These are phyloP conservation scores for Rafetus swinhoei DNA, from an alignment of 2,113 vertebrate species.

Conservation along the genomic window DNA sequence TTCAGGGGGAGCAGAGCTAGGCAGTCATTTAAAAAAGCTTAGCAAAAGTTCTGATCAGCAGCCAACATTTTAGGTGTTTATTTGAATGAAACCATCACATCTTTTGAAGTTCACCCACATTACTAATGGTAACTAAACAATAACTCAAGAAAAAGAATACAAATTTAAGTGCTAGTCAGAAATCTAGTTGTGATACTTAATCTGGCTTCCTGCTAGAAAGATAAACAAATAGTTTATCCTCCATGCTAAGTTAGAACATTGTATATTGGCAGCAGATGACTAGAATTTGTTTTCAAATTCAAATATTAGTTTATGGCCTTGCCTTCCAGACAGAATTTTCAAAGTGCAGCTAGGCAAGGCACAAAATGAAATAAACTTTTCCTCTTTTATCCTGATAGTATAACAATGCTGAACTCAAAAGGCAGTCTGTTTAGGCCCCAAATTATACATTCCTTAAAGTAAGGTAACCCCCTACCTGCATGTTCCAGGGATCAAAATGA, in stretches of 20 bases:
- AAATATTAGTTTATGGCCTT: background rate
- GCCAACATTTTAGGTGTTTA: background rate
- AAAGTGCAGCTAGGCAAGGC: background rate
- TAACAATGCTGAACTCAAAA: background rate
- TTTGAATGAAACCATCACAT: background rate
- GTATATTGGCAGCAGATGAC: background rate
- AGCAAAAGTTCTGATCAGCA: background rate
- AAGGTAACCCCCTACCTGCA: background rate
- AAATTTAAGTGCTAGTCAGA: background rate
- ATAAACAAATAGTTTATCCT: background rate
- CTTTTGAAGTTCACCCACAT: background rate
- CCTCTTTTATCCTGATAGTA: background rate
- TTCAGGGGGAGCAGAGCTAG: background rate
- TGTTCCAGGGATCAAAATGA: conserved; percentile 7
- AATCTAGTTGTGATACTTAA: conserved; percentile 2
- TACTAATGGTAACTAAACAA: background rate
- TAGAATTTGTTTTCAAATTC: background rate
- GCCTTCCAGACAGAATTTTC: background rate
- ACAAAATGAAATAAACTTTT: conserved; percentile 6
- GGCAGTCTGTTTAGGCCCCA: conserved; percentile 9
- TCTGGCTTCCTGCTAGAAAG: background rate
- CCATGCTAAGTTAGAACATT: background rate
- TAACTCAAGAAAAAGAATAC: background rate
- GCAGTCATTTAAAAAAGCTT: background rate
- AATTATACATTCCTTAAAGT: background rate